Percentiles rank a stretch among this genome's conserved stretches.
Evolutionary conservation across 1,140 invertebrate genomes (phyloP).

Genomic region (Pseudomyrmex dendroicus): DNA sequence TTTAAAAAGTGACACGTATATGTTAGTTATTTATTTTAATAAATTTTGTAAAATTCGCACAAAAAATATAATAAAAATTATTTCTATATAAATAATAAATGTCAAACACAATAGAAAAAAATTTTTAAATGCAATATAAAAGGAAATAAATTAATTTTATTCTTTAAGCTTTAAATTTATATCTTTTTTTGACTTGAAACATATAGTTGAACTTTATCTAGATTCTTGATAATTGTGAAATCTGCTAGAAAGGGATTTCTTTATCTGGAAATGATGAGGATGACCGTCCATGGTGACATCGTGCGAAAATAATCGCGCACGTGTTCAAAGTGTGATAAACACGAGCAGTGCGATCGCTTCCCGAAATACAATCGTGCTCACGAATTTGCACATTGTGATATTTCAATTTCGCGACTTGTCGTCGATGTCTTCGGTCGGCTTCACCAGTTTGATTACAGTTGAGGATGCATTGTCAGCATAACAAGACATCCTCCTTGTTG

Average conservation of each 20-base stretch:
- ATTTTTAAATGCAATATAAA: too few species aligned
- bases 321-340: conserved; percentile 45
- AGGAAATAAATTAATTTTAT: not conserved
- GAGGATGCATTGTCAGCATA: conserved; percentile 78
- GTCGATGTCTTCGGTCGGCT: conserved; percentile 41
- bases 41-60: not conserved
- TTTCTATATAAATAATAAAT: not conserved
- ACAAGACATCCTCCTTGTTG: conserved; percentile 81
- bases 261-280: conserved; percentile 1
- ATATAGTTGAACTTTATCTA: not conserved
- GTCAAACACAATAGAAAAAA: too few species aligned
- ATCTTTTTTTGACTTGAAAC: not conserved
- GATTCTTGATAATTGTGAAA: not conserved
- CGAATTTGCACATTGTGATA: conserved; percentile 45
- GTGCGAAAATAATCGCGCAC: conserved; percentile 45
- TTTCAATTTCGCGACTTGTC: conserved; percentile 64
- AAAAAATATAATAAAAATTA: not conserved
- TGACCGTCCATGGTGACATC: not conserved
- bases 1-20: too few species aligned
- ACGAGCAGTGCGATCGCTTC: conserved; percentile 40
- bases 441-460: conserved; percentile 68
- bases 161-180: not conserved
- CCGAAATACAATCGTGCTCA: conserved; percentile 52
- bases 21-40: too few species aligned
- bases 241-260: not conserved